These are phyloP conservation scores for Saxicola maurus DNA, from an alignment of 2,797 vertebrate genomes.

Conservation along the genomic window DNA sequence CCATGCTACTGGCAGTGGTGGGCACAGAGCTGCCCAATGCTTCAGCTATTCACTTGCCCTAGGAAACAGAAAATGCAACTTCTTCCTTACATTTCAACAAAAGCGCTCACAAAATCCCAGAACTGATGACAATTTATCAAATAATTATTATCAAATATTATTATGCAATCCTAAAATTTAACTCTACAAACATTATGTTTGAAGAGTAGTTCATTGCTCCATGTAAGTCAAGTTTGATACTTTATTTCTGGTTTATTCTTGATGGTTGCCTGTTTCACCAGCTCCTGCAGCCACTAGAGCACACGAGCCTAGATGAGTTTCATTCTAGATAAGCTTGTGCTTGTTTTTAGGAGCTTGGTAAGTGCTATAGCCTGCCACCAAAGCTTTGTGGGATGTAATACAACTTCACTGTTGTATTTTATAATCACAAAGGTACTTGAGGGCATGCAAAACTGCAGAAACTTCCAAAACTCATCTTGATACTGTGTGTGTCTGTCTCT, in stretches of 20 bases:
- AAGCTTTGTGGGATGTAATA: not conserved
- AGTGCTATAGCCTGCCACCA: not conserved
- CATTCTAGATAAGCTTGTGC: not conserved
- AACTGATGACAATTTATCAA: not conserved
- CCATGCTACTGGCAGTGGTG: not conserved
- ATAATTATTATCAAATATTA: not conserved
- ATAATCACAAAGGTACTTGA: not conserved
- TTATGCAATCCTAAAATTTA: not conserved
- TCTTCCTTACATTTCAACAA: not conserved
- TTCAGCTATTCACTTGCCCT: not conserved
- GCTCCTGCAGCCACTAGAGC: not conserved
- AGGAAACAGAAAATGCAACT: not conserved
- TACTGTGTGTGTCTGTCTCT: accelerated
- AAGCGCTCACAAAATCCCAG: not conserved
- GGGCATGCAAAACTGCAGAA: not conserved
- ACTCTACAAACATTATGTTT: not conserved
- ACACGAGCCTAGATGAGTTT: not conserved
- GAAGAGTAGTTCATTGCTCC: not conserved
- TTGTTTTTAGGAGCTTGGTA: not conserved
- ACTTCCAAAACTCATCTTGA: not conserved
- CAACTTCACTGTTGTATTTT: not conserved
- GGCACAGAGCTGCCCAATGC: not conserved
- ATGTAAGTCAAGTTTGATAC: not conserved
- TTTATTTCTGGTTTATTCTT: not conserved
- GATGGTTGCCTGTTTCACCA: not conserved